Base-by-base conservation (phyloP, 1,140 invertebrate species). In the Goniozus legneri region DNA sequence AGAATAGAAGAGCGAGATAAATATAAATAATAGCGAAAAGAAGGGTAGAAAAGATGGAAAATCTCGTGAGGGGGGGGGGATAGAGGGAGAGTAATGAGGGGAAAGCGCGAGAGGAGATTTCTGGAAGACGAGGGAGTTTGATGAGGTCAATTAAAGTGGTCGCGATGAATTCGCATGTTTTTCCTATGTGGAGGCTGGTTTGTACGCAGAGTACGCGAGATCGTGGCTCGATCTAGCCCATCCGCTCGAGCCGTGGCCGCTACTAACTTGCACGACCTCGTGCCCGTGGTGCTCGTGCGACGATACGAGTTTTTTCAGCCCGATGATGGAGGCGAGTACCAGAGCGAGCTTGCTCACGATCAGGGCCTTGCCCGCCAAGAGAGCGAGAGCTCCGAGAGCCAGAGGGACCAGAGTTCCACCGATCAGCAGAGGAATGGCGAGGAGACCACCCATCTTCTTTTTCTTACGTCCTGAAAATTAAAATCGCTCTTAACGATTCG, bases 311-410 rank as follows among this genome's bases (percentile, higher is more conserved):
- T 90, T 90, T 78, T 90, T 91, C 58, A 91, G 73, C 1, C 88
- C 89, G 44, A 91, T 88, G 51, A 91, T 90, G 44, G 84, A 86
- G 21, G 89, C 87, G 16, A 91, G 71, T 0, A 89, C 86, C 22
- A 91, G 65, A 6, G 89, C 89, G 33, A 91, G 69, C 64, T 91
- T 91, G 60, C 86, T 88, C 36, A 91, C 84, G 56, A 91, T 90
- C 24, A 91, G 71, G 24, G 88, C 88, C 67, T 91, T 91, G 46
- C 88, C 88, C 15, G 89, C 89, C 21, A 91, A 66, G 12, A 91
- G 79, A 3, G 88, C 87, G 3, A 91, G 69, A 2, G 86, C 86
- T 35, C 87, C 88, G 33, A 90, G 83, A 3, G 87, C 87, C 19
- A 91, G 69, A 1, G 88, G 88, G 12, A 91, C 81, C 60, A 90